phyloP scores from a whole-genome alignment of 2,113 vertebrate genomes.

The Mola mola region DNA sequence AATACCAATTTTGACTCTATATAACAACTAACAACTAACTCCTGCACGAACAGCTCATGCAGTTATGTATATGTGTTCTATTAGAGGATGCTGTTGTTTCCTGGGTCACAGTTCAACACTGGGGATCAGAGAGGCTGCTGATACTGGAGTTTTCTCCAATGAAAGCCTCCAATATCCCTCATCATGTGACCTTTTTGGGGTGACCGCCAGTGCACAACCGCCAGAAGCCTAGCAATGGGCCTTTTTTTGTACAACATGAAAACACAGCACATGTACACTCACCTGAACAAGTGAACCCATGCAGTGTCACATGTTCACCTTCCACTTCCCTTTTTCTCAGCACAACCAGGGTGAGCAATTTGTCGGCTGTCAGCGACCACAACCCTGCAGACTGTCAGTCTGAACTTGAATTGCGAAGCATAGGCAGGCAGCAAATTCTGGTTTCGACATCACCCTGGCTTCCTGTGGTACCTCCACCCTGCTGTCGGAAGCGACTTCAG shows the following conservation, averaged over 20 bases:
- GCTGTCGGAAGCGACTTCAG: conserved; percentile 24
- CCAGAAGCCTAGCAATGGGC: conserved; percentile 30
- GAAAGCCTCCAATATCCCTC: conserved; percentile 11
- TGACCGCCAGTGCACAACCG: conserved; percentile 60
- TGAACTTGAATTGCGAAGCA: conserved; percentile 28
- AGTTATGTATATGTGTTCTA: conserved; percentile 35
- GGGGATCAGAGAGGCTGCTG: conserved; percentile 71
- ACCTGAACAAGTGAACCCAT: conserved; percentile 17
- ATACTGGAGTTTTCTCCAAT: conserved; percentile 61
- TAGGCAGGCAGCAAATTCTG: conserved; percentile 36
- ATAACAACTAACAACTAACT: no score
- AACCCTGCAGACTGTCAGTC: conserved; percentile 40
- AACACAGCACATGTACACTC: conserved; percentile 26
- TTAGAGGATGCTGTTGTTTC: conserved; percentile 40
- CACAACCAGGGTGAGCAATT: conserved; percentile 11
- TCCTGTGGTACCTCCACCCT: conserved; percentile 56
- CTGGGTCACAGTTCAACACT: conserved; percentile 39
- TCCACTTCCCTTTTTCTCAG: conserved; percentile 52
- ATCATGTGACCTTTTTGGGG: conserved; percentile 60
- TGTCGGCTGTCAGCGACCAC: conserved; percentile 44
- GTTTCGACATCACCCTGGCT: conserved; percentile 56
- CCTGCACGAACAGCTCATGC: conserved; percentile 17
- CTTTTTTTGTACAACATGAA: conserved; percentile 43
- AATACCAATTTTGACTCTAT: no score
- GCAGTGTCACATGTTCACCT: conserved; percentile 42